Conservation (phyloP, 2,113 vertebrate species). For the Panthera leo region DNA sequence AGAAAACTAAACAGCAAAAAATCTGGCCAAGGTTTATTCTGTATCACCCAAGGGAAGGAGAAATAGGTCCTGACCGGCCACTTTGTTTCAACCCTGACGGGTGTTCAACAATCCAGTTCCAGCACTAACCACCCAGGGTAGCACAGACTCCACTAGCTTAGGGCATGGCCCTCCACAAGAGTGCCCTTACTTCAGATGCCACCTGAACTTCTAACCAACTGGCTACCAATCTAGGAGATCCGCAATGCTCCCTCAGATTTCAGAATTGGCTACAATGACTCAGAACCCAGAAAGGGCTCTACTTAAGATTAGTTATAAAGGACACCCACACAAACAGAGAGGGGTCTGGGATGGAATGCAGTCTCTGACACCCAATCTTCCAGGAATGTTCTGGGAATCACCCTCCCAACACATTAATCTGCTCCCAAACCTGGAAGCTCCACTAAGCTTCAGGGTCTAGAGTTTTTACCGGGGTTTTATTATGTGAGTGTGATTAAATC, state of each 20-base stretch:
- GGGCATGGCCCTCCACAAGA: neutral
- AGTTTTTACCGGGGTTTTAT: neutral
- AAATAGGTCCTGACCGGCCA: neutral
- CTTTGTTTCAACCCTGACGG: neutral
- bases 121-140: neutral
- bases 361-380: neutral
- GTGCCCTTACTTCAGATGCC: neutral
- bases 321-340: neutral
- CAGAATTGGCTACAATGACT: neutral
- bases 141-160: neutral
- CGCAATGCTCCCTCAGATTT: neutral
- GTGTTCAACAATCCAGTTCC: neutral
- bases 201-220: neutral
- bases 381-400: neutral
- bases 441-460: neutral
- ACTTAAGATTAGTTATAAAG: neutral
- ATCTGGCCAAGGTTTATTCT: neutral
- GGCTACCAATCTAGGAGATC: neutral
- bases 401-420: neutral
- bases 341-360: neutral
- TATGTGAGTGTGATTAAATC: neutral
- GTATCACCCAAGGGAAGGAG: neutral
- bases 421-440: neutral
- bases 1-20: neutral
- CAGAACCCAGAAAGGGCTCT: neutral